Evolutionary conservation across 2,888 invertebrate species (phyloP), one percentile per base, ranked within the genome.

Genomic region (Heliconius ethilla): DNA sequence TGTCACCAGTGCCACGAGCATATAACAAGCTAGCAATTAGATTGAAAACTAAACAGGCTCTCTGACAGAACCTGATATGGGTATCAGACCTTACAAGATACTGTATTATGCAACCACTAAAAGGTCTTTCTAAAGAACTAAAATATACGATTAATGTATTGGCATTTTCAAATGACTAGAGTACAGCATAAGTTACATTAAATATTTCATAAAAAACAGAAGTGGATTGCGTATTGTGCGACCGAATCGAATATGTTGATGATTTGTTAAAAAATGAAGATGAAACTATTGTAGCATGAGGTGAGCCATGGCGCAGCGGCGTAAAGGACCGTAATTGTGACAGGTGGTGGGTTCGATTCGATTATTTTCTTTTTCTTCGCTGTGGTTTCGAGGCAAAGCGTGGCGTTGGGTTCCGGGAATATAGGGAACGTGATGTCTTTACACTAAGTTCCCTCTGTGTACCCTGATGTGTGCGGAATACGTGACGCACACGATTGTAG

Each of bases 131-230:
- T 40, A 45, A 74, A 75, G 51, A 79, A 62, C 18, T 74, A 76
- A 69, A 25, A 75, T 78, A 78, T 75, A 59, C 75, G 69, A 40
- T 75, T 51, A 78, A 33, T 29, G 74, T 62, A 59, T 37, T n/a
- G 33, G 78, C 74, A 78, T 78, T 78, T 75, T 75, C 22, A 80
- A 80, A 78, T 27, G 37, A 40, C 59, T 25, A 27, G 27, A 2
- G 13, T 59, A 59, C 59, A 22, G 59, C 59, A 10, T 7, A 25
- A 27, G 15, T 63, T 15, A 15, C 15, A 63, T 18, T 37, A 5
- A 13, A 37, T 13, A 45, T 77, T 77, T 77, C 70, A 75, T 62
- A 79, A 79, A 37, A 66, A 79, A 78, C 59, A 13, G 1, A 75
- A 75, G 75, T 70, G 37, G 27, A 75, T 75, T 74, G 69, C 40